A percentile compares a stretch with the other conserved stretches of the same genome.
Conservation (phyloP, 2,113 vertebrate species). For the Mastomys natalensis region DNA sequence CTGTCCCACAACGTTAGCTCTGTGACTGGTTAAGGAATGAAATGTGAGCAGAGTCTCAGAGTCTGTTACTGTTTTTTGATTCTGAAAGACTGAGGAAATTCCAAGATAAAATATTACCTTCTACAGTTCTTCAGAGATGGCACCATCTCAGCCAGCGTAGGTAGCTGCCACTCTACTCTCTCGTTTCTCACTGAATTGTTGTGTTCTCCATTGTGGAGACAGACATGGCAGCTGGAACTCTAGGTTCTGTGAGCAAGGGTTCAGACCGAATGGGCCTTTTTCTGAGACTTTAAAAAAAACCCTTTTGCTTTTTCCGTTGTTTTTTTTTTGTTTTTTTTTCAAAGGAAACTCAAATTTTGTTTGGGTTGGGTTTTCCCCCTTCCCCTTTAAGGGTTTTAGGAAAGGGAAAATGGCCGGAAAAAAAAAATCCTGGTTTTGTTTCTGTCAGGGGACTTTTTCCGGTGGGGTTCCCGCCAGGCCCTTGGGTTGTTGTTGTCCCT, state of each 20-base stretch:
- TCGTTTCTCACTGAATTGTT: constrained; percentile 5
- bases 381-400: too few relatives aligned
- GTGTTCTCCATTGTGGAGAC: background rate
- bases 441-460: too few relatives aligned
- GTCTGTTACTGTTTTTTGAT: constrained; percentile 14
- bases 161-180: background rate
- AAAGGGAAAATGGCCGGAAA: too few relatives aligned
- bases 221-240: background rate
- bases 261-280: too few relatives aligned
- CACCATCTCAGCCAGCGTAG: background rate
- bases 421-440: too few relatives aligned
- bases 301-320: too few relatives aligned
- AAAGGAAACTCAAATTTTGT: too few relatives aligned
- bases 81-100: background rate
- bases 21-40: background rate
- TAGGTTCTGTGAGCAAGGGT: background rate
- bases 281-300: too few relatives aligned
- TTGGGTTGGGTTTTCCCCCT: too few relatives aligned
- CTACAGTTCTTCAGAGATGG: background rate
- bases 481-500: too few relatives aligned
- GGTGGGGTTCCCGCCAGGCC: too few relatives aligned
- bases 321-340: too few relatives aligned
- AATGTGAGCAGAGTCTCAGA: background rate
- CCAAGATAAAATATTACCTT: background rate
- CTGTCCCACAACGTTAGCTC: background rate